phyloP scores from a whole-genome alignment of 2,797 vertebrate species.

The Coreius guichenoti region DNA sequence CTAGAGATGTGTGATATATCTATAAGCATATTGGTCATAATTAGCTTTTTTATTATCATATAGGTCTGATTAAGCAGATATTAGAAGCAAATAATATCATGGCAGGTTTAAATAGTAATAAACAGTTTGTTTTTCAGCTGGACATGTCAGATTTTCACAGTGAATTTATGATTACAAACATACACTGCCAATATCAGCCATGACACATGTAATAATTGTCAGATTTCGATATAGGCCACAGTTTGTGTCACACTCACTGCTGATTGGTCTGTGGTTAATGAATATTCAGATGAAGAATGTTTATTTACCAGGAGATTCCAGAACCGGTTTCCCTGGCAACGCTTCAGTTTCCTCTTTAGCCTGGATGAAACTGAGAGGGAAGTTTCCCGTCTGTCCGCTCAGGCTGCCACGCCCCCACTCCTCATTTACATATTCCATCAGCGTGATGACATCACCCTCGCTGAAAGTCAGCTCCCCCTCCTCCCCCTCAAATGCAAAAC shows the following conservation, averaged over 20 bases:
- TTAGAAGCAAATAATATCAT: not conserved
- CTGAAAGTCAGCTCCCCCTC: constrained; percentile 91
- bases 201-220: not conserved
- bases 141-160: not conserved
- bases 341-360: constrained; percentile 79
- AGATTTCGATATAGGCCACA: not conserved
- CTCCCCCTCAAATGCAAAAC: constrained; percentile 89
- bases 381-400: constrained; percentile 81
- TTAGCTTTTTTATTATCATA: not conserved
- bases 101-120: not conserved
- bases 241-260: not conserved
- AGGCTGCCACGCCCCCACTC: constrained; percentile 92
- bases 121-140: no score
- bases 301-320: constrained; percentile 23
- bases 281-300: not conserved
- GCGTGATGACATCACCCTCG: constrained; percentile 87
- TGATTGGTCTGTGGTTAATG: not conserved
- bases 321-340: constrained; percentile 12
- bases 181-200: not conserved
- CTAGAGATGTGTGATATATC: not conserved
- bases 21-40: not conserved
- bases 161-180: not conserved
- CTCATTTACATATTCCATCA: constrained; percentile 85
- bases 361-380: constrained; percentile 88
- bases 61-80: not conserved